Evolutionary conservation across 1,140 invertebrate genomes (phyloP).

Genomic region (Globodera rostochiensis): DNA sequence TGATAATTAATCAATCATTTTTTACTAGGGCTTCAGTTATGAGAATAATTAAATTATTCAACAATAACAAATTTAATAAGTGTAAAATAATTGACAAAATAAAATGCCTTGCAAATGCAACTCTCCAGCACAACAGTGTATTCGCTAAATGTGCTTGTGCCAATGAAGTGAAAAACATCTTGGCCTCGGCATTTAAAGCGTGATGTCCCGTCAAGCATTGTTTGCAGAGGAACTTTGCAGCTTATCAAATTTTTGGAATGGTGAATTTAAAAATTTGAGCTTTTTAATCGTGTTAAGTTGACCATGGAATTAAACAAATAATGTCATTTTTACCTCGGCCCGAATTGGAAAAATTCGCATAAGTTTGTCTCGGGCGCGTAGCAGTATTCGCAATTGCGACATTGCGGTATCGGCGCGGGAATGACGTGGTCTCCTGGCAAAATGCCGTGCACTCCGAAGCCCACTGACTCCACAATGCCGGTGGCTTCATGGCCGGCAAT

Average conservation of each 20-base stretch:
- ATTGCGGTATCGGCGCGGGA: conserved; percentile 93
- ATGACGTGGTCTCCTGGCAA: conserved; percentile 88
- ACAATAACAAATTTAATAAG: conserved; percentile 71
- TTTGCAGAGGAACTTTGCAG: conserved; percentile 66
- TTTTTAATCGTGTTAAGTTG: too few relatives aligned
- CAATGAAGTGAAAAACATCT: conserved; percentile 92
- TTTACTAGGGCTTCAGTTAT: too few relatives aligned
- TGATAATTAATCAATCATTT: too few relatives aligned
- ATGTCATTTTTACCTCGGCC: conserved; percentile 75
- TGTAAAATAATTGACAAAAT: conserved; percentile 75
- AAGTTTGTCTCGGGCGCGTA: conserved; percentile 80
- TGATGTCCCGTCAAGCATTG: conserved; percentile 92
- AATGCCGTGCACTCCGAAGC: conserved; percentile 50
- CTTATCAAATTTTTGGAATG: conserved; percentile 67
- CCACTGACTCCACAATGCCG: conserved; percentile 82
- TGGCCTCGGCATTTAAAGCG: conserved; percentile 87
- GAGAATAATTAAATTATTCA: too few relatives aligned
- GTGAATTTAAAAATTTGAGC: too few relatives aligned
- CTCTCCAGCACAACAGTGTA: conserved; percentile 97
- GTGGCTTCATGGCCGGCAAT: conserved; percentile 89
- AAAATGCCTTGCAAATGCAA: conserved; percentile 77
- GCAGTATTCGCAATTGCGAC: conserved; percentile 93
- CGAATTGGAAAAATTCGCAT: conserved; percentile 70
- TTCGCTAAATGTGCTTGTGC: conserved; percentile 94
- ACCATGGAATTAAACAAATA: too few relatives aligned